phyloP scores from a whole-genome alignment of 2,888 invertebrate species.

The Morinoia aosen region DNA sequence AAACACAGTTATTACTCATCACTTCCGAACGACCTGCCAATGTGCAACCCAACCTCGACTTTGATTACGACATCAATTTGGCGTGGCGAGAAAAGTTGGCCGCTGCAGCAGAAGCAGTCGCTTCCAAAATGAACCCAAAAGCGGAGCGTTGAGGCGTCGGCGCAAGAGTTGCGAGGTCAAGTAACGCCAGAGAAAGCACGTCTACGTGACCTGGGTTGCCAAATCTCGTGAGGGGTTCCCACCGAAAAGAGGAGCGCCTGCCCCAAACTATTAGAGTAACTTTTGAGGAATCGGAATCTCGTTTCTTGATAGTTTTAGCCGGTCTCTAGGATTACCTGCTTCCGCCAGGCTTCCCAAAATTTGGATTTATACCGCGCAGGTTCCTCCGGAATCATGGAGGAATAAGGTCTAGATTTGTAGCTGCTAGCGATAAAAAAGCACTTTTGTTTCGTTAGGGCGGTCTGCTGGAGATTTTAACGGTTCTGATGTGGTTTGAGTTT shows the following conservation, averaged over 20 bases:
- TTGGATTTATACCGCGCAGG: not conserved
- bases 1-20: not conserved
- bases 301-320: slow-evolving; percentile 21
- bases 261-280: not conserved
- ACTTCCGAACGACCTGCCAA: not conserved
- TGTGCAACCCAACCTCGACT: not conserved
- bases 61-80: not conserved
- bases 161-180: slow-evolving; percentile 6
- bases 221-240: not conserved
- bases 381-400: not conserved
- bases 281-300: slow-evolving; percentile 40
- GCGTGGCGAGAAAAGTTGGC: too few species aligned
- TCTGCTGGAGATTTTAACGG: not conserved
- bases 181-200: not conserved
- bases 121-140: too few species aligned
- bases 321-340: not conserved
- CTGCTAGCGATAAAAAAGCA: not conserved
- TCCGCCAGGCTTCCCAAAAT: not conserved
- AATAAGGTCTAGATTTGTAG: not conserved
- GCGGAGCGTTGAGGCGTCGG: not conserved
- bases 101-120: too few species aligned
- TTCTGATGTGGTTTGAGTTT: not conserved
- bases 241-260: not conserved
- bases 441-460: not conserved
- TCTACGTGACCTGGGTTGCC: slow-evolving; percentile 20